Base-by-base conservation (phyloP, 2,113 vertebrate genomes). In the Pelusios castaneus region DNA sequence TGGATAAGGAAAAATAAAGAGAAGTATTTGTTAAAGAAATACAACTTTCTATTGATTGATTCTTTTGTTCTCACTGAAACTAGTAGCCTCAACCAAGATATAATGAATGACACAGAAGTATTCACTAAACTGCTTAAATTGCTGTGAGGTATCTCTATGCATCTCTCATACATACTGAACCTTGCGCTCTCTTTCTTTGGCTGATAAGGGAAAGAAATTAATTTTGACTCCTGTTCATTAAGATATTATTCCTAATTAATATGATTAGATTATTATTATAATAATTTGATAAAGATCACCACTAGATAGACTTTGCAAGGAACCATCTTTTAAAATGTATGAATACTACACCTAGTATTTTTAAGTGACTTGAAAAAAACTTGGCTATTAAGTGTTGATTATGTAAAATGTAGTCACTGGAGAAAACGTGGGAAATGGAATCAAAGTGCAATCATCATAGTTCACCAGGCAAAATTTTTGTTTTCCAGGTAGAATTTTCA, bases 1-100 rank as follows among this genome's bases (percentile, higher is more conserved):
- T 6, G 41, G 70, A 88, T 95, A 96, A 95, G 90, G 94, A 79
- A 98, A 94, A 96, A 96, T 55, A 97, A 91, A 96, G 91, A 96
- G 87, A 96, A 91, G 38, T 56, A 87, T 93, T 91, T 49, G 92
- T 96, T 96, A 97, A 94, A 87, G 41, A 82, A 85, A 58, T 2
- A 77, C 3, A 54, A 51, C 1, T 63, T 75, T n/a, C 45, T 92
- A 31, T 31, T 52, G 22, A 27, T 25, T 21, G n/a, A 77, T 21
- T 38, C 38, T 67, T 24, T 47, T 67, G 4, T 25, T 84, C 47
- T 77, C 76, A 89, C 1, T 79, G 34, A 75, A n/a, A 78, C 54
- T 96, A 92, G 38, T 31, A 92, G 8, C 9, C n/a, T 87, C 52
- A 94, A 27, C 6, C 89, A 84, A 90, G 4, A 10, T 1, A n/a